These are phyloP conservation scores for Felis chaus DNA, from an alignment of 2,113 vertebrate species.

Conservation along the genomic window DNA sequence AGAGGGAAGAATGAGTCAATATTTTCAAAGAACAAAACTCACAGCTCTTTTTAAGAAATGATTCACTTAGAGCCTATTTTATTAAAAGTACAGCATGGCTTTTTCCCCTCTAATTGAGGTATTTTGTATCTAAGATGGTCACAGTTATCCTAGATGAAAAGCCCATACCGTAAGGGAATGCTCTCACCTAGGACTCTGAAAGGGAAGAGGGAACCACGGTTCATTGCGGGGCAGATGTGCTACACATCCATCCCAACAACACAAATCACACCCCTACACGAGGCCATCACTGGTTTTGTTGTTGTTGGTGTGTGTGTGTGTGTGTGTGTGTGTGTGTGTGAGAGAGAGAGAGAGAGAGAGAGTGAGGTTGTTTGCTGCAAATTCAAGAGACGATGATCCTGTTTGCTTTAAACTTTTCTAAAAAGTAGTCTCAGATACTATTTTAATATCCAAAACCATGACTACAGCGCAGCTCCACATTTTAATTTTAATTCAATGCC, in stretches of 20 bases:
- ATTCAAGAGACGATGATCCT: background rate
- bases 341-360: no score
- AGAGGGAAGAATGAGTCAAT: background rate
- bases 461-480: background rate
- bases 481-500: background rate
- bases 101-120: background rate
- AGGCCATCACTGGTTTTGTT: background rate
- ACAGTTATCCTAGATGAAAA: background rate
- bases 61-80: background rate
- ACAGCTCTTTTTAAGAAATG: background rate
- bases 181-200: background rate
- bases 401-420: constrained; percentile 13
- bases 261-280: background rate
- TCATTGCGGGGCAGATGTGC: background rate
- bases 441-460: background rate
- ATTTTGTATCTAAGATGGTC: background rate
- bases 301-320: background rate
- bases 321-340: background rate
- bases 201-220: background rate
- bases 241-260: background rate
- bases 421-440: background rate
- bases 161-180: background rate
- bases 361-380: background rate
- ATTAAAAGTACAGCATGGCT: background rate
- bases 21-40: background rate